A percentile compares a stretch with the other conserved stretches of the same genome.
These are phyloP conservation scores for Cantharis rustica DNA, from an alignment of 2,888 invertebrate species.

Conservation along the genomic window DNA sequence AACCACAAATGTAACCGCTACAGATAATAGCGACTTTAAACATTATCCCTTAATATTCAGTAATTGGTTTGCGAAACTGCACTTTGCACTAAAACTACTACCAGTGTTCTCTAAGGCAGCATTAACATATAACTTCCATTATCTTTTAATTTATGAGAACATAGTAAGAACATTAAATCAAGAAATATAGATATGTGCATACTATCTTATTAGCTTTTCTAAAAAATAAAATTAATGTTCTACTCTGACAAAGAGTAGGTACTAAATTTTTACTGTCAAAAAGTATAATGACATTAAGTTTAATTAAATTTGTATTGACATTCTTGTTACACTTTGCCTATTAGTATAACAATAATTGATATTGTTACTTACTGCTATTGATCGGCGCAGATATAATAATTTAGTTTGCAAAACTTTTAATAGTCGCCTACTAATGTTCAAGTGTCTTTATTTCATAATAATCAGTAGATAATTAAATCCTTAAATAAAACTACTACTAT, in stretches of 20 bases:
- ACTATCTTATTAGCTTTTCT: neutral
- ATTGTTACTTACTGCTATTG: too few relatives aligned
- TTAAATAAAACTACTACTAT: too few relatives aligned
- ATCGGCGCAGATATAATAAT: too few relatives aligned
- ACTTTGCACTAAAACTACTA: slow-evolving; percentile 5
- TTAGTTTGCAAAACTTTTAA: too few relatives aligned
- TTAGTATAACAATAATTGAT: too few relatives aligned
- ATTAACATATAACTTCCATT: slow-evolving; percentile 12
- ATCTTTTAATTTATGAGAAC: neutral
- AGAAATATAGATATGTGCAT: neutral
- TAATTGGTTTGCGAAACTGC: slow-evolving; percentile 40
- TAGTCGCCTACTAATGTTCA: too few relatives aligned
- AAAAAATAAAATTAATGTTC: neutral
- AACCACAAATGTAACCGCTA: slow-evolving; percentile 44
- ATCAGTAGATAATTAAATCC: too few relatives aligned
- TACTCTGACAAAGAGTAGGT: too few relatives aligned
- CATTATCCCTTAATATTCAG: slow-evolving; percentile 43
- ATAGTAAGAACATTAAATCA: neutral
- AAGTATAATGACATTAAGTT: neutral
- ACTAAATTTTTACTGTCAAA: neutral
- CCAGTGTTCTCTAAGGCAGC: slow-evolving; percentile 3
- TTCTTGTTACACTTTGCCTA: too few relatives aligned
- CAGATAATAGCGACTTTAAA: slow-evolving; percentile 48
- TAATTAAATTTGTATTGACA: neutral
- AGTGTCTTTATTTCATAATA: too few relatives aligned